Evolutionary conservation across 1,140 invertebrate species (phyloP).

Genomic region (Cotesia glomerata): DNA sequence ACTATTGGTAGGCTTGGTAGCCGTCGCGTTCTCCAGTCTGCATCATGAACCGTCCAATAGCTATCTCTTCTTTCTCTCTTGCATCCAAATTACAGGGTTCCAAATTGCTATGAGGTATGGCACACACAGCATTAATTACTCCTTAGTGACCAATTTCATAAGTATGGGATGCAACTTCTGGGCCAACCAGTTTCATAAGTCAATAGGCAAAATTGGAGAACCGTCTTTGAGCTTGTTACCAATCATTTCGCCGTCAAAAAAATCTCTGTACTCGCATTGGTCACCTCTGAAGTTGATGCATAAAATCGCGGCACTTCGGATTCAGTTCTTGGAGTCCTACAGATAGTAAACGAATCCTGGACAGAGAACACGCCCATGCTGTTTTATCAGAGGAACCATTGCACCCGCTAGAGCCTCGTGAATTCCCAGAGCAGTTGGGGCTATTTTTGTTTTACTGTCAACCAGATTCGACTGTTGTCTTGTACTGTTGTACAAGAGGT

Average conservation of each 20-base stretch:
- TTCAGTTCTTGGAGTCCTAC: slow-evolving; percentile 76
- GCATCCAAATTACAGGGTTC: slow-evolving; percentile 93
- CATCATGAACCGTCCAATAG: slow-evolving; percentile 90
- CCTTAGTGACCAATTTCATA: slow-evolving; percentile 76
- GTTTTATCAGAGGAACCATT: slow-evolving; percentile 82
- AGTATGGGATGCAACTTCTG: slow-evolving; percentile 78
- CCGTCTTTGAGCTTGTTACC: slow-evolving; percentile 83
- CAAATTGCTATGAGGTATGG: slow-evolving; percentile 81
- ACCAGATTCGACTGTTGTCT: slow-evolving; percentile 76
- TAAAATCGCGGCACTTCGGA: slow-evolving; percentile 77
- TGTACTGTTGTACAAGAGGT: slow-evolving; percentile 76
- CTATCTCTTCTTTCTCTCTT: slow-evolving; percentile 87
- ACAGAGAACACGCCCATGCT: slow-evolving; percentile 80
- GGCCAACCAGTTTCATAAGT: slow-evolving; percentile 85
- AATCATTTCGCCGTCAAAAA: slow-evolving; percentile 90
- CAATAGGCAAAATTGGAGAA: slow-evolving; percentile 79
- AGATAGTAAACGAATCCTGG: slow-evolving; percentile 82
- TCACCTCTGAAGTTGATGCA: slow-evolving; percentile 86
- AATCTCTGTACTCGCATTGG: slow-evolving; percentile 78
- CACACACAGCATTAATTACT: slow-evolving; percentile 81
- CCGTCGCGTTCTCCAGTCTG: slow-evolving; percentile 64
- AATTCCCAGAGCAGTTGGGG: slow-evolving; percentile 80
- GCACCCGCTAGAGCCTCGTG: slow-evolving; percentile 80
- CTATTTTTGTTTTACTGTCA: slow-evolving; percentile 92
- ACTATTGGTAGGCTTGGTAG: slow-evolving; percentile 55